Evolutionary conservation across 64 coral and sea anemone species (phyloP), one percentile per base, ranked within the genome.

Genomic region (Pachyseris speciosa): DNA sequence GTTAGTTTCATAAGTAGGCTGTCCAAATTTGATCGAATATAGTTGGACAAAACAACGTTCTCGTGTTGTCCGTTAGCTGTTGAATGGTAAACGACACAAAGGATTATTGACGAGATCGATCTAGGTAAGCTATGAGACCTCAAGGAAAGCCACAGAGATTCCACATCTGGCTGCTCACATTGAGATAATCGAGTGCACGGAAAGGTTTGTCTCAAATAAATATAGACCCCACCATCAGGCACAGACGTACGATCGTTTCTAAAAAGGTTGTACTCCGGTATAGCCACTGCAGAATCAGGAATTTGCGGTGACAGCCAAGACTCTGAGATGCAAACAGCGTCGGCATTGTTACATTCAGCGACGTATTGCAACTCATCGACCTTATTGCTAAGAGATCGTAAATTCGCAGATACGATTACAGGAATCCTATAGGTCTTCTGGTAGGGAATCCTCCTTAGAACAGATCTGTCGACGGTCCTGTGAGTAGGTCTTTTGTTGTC

Each of bases 251-350:
- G 47, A 49, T 88, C 85, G 32, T 75, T 93, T 29, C 85, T 73
- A 50, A 94, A 94, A 68, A 88, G 36, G 17, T 83, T 88, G 40
- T 68, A 94, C 15, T 50, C 84, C 16, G 52, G 48, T 30, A 94
- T 81, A 88, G 84, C 75, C 26, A 88, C 67, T n/a, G 15, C 11
- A 71, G 92, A 94, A 39, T 83, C 64, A 10, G 73, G 72, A 69
- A 94, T 83, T 59, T 83, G 67, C 9, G 65, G 60, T 60, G 73
- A 80, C 36, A 93, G 73, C 69, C 90, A 87, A 13, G 88, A 53
- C 47, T 91, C 77, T 26, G 76, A 55, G n/a, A 91, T 40, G 67
- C 88, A 91, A 29, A 91, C 29, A 73, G 66, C 75, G 44, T 79
- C 87, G 58, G 41, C 40, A 59, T 63, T 84, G 69, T 61, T 92